Evolutionary conservation across 2,888 invertebrate species (phyloP), one percentile per base, ranked within the genome.

Genomic region (Chrysotoxum bicinctum): DNA sequence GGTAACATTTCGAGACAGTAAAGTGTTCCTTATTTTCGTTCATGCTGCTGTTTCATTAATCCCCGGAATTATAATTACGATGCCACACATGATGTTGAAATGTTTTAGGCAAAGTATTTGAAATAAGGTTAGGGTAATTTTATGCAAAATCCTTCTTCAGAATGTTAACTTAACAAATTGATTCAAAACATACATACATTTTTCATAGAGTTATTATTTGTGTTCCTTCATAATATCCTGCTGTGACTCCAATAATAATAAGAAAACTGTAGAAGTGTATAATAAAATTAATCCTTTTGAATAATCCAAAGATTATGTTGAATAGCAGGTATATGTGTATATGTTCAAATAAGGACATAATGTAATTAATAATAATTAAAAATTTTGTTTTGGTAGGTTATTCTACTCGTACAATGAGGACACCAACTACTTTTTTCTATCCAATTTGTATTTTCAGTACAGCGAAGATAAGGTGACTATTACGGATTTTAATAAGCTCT

Each of bases 161-260:
- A 58, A 58, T 21, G 58, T 58, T 58, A 21, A 58, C 37, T 58
- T 21, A 21, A 35, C 37, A 58, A 58, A 58, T 58, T 58, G 58
- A 58, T 58, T 58, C 58, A 21, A 58, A 37, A 58, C 32, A 58
- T 35, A n/a, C n/a, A n/a, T n/a, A n/a, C 35, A 21, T 58, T 58
- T 14, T 37, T 58, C n/a, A 35, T 3, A 3, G 12, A 35, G 32
- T 58, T 19, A 14, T 37, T 58, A 37, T 58, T 58, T 35, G 56
- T 58, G 21, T 58, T 52, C 16, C 16, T 30, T 9, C 12, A 19
- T 58, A 58, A 35, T 21, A 58, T 37, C 3, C 35, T 21, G 7
- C 35, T 58, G 58, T 19, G 58, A 58, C 21, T 58, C 21, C 8
- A 35, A 21, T 58, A 35, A 21, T 58, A 58, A 58, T 58, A 37